Base-by-base conservation (phyloP, 1,140 invertebrate species). In the Cyclina sinensis region DNA sequence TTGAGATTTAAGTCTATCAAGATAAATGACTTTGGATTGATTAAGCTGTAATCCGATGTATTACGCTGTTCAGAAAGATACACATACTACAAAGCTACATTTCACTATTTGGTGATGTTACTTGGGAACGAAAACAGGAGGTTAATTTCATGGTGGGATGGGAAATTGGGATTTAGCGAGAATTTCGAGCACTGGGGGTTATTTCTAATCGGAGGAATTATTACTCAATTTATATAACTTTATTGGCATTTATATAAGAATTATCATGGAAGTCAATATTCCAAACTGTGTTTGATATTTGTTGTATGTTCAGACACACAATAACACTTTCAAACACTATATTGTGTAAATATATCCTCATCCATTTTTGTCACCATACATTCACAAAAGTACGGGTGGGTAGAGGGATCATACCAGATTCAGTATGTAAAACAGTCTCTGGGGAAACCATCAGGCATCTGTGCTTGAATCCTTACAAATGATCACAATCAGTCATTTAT, bases 11-110 rank as follows among this genome's bases (percentile, higher is more conserved):
- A 32, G 62, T 73, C 24, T 57, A 84, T 84, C 24, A 84, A 84
- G 82, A 84, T 84, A 73, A 84, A 84, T 73, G 82, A 84, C 62
- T 84, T n/a, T 7, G 30, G 27, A 73, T 73, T 84, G 39, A 84
- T 84, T 83, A 73, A 51, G 16, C 18, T 30, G 1, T 84, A 73
- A 84, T 65, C 82, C 43, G 0, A 0, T n/a, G 48, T n/a, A 84
- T 84, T 73, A 54, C 21, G 14, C 5, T 48, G 48, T 65, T 39
- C 82, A 51, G 30, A 54, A 70, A 54, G 82, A 54, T 84, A 84
- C 82, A 54, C 24, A 35, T 32, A n/a, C 43, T 9, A 84, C 68
- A 84, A 73, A 84, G 62, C 51, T 12, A 54, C 59, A 84, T 84
- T 27, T 21, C 48, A 32, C 2, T 21, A 46, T 54, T 35, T 30